Evolutionary conservation across 2,113 vertebrate genomes (phyloP).

Genomic region (Equus quagga): DNA sequence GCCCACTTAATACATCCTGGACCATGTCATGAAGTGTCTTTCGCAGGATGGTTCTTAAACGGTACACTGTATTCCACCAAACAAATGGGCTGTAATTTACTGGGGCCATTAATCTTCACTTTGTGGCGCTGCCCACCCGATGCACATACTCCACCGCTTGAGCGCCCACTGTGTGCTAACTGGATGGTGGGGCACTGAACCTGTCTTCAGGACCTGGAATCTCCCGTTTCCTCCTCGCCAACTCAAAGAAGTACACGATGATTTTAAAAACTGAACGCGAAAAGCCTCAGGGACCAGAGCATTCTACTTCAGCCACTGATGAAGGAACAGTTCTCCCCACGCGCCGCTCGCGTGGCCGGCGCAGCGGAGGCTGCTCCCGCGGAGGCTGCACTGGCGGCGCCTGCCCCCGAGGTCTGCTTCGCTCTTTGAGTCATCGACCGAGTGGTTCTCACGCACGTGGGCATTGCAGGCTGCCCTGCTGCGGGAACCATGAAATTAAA

Average conservation of each 20-base stretch:
- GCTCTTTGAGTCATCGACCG: conserved; percentile 80
- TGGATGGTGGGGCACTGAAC: not conserved
- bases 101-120: not conserved
- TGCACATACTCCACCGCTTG: not conserved
- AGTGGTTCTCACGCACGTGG: conserved; percentile 76
- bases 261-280: not conserved
- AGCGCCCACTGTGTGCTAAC: not conserved
- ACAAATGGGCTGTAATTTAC: not conserved
- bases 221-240: not conserved
- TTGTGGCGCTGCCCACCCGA: not conserved
- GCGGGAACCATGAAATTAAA: not conserved
- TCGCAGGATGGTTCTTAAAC: not conserved
- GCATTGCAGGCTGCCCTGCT: conserved; percentile 70
- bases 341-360: not conserved
- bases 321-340: conserved; percentile 60
- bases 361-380: not conserved
- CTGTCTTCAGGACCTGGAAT: not conserved
- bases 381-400: conserved; percentile 1
- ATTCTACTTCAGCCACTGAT: not conserved
- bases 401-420: conserved; percentile 64
- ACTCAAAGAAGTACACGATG: not conserved
- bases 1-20: not conserved
- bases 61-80: not conserved
- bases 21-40: not conserved
- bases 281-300: not conserved